Evolutionary conservation across 2,888 invertebrate species (phyloP).

Genomic region (Drosophila helvetica): DNA sequence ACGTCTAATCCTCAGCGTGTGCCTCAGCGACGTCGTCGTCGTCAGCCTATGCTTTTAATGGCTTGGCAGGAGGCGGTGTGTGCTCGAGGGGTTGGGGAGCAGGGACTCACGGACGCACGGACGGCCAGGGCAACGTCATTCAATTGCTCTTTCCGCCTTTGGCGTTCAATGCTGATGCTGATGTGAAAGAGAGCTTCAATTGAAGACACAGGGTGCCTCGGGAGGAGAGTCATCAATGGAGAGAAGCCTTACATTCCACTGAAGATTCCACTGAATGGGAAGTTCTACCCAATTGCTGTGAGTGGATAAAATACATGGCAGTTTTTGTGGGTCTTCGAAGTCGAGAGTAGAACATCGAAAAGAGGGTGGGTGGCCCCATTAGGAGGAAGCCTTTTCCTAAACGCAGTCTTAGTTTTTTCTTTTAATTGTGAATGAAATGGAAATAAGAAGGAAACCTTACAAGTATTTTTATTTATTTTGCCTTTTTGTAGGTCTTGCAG

Average conservation of each 20-base stretch:
- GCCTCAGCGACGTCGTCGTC: conserved; percentile 46
- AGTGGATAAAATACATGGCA: not conserved
- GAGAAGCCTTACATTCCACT: not conserved
- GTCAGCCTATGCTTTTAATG: conserved; percentile 41
- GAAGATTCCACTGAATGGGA: not conserved
- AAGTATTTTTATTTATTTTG: not conserved
- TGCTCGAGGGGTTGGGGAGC: conserved; percentile 1
- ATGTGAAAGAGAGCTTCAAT: conserved; percentile 53
- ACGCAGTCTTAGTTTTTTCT: not conserved
- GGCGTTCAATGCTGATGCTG: conserved; percentile 59
- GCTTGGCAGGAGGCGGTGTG: conserved; percentile 24
- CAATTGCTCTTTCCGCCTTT: conserved; percentile 68
- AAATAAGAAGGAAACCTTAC: not conserved
- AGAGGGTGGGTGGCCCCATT: too few species aligned
- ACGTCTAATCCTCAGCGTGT: conserved; percentile 77
- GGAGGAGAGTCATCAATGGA: not conserved
- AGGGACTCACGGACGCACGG: not conserved
- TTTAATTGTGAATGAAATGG: not conserved
- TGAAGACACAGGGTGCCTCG: conserved; percentile 58
- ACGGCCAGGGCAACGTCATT: conserved; percentile 50
- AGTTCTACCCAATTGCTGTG: not conserved
- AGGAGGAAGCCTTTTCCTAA: too few species aligned
- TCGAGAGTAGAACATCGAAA: not conserved
- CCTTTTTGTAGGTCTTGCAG: not conserved
- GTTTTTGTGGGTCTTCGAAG: not conserved